Base-by-base conservation (phyloP, 2,113 vertebrate genomes). In the Pungitius pungitius region DNA sequence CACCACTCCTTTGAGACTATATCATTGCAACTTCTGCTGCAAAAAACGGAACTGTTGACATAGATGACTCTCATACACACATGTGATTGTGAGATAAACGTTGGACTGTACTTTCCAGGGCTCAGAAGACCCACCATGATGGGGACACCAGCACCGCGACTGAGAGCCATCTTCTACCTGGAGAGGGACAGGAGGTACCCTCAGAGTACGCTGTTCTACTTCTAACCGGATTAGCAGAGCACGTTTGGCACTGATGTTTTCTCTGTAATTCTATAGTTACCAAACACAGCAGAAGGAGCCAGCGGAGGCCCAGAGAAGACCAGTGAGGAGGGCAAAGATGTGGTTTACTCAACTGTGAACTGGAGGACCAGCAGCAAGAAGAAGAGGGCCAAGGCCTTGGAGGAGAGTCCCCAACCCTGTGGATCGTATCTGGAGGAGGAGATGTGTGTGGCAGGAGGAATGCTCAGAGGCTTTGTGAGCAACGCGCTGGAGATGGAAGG, bases 361-460 rank as follows among this genome's bases (percentile, higher is more conserved):
- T 72, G 39, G 60, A 80, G 26, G n/a, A 0, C 1, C 11, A 83
- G 39, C 0, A 67, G 10, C 26, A 0, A 73, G 52, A 73, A 3
- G 12, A 68, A 76, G 14, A 60, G 63, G 22, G 1, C 0, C 4
- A 39, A 2, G 33, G 8, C 30, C 0, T 14, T 0, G 15, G 20
- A 3, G 30, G 20, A 86, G 42, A n/a, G 52, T 35, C 18, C 37
- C n/a, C 61, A 13, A 20, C 0, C 30, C 22, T 24, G 0, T 0
- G 33, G 20, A 11, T 60, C 73, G 22, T 83, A 45, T 49, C 42
- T 81, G 30, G 0, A 55, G 37, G 78, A 88, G 68, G 67, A 71
- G 65, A 74, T 45, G 22, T 15, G 39, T 47, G n/a, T 1, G 5
- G 35, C 1, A 13, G 67, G 26, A 42, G 35, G 1, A 3, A 12